Percentiles rank a stretch among this genome's conserved stretches.
Evolutionary conservation across 2,113 vertebrate genomes (phyloP).

Genomic region (Copsychus sechellarum): DNA sequence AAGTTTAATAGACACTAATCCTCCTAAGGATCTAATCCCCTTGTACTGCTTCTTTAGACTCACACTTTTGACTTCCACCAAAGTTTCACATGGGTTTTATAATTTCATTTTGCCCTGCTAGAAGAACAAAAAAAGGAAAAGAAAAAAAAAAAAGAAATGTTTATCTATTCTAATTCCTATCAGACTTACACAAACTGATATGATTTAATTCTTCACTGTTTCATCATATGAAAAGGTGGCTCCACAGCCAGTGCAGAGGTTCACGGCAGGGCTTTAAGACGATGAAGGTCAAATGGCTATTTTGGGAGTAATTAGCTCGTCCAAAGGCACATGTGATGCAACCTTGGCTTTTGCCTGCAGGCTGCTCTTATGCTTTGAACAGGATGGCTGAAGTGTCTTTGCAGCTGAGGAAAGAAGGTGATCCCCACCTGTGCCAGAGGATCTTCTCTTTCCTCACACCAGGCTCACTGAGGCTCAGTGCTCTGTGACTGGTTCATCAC

Average conservation of each 20-base stretch:
- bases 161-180: neutral
- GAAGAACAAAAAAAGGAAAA: neutral
- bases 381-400: neutral
- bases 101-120: neutral
- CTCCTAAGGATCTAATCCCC: constrained; percentile 51
- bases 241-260: neutral
- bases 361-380: neutral
- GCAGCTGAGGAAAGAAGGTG: neutral
- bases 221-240: neutral
- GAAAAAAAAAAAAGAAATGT: neutral
- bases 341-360: neutral
- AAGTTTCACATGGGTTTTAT: neutral
- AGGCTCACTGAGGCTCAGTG: neutral
- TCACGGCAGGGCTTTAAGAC: neutral
- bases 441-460: neutral
- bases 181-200: neutral
- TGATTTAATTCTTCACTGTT: neutral
- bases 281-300: constrained; percentile 21
- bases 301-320: neutral
- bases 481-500: neutral
- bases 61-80: neutral
- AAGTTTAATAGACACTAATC: constrained; percentile 50
- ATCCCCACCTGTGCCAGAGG: neutral
- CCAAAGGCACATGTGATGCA: neutral
- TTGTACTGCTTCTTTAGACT: constrained; percentile 11